A percentile compares a stretch with the other conserved stretches of the same genome.
These are phyloP conservation scores for Lamellibrachia columna DNA, from an alignment of 2,888 invertebrate species.

Conservation along the genomic window DNA sequence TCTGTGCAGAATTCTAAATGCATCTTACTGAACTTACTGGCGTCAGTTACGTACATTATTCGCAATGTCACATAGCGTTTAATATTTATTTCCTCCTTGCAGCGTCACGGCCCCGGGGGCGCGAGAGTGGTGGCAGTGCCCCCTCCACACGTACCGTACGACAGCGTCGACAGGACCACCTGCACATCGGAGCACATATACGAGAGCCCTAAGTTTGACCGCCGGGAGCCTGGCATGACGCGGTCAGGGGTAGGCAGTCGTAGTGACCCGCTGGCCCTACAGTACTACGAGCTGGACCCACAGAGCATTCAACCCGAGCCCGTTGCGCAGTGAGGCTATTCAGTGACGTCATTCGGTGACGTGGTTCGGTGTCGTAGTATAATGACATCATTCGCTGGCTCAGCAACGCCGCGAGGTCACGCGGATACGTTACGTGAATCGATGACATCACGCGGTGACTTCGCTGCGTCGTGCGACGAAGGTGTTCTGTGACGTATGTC, in stretches of 20 bases:
- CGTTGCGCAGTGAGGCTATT: background rate
- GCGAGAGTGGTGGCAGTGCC: conserved; percentile 7
- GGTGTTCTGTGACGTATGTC: background rate
- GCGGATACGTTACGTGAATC: background rate
- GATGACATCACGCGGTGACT: background rate
- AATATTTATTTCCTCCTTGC: conserved; percentile 20
- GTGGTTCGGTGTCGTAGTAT: background rate
- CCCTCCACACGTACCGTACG: background rate
- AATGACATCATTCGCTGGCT: too few species aligned
- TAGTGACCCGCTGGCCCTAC: conserved; percentile 1
- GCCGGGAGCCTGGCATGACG: conserved; percentile 32
- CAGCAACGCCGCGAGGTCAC: background rate
- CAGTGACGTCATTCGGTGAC: background rate
- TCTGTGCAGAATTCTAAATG: background rate
- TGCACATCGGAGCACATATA: conserved; percentile 40
- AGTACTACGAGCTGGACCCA: conserved; percentile 40
- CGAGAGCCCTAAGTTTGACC: conserved; percentile 43
- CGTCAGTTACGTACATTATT: too few species aligned
- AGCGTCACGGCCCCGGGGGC: conserved; percentile 23
- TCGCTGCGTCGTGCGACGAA: background rate
- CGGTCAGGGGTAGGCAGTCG: conserved; percentile 2
- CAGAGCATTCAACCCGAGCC: conserved; percentile 23
- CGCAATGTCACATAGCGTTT: background rate
- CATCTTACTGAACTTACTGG: background rate
- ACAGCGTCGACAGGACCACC: background rate